Evolutionary conservation across 2,113 vertebrate genomes (phyloP).

Genomic region (Hylia prasina): DNA sequence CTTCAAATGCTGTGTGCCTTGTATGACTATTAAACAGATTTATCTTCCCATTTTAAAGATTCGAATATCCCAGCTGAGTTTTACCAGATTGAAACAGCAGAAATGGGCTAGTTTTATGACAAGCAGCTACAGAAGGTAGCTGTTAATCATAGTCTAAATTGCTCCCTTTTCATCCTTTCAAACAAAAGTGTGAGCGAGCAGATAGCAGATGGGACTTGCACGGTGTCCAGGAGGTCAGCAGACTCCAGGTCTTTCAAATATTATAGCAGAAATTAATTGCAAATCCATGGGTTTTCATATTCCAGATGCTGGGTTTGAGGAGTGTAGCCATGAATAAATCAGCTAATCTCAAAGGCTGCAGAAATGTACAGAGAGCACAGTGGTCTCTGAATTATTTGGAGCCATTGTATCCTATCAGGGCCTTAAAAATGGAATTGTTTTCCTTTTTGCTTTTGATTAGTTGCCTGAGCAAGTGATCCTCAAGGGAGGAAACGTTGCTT

Average conservation of each 20-base stretch:
- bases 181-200: not conserved
- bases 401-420: not conserved
- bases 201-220: constrained; percentile 39
- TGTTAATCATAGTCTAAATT: constrained; percentile 14
- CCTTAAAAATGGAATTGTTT: not conserved
- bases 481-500: not conserved
- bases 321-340: constrained; percentile 7
- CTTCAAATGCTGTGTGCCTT: not conserved
- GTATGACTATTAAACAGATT: not conserved
- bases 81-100: not conserved
- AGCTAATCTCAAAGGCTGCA: constrained; percentile 32
- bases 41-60: not conserved
- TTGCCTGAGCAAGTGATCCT: not conserved
- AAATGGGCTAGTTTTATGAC: not conserved
- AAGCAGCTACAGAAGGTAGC: constrained; percentile 12
- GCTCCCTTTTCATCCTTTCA: not conserved
- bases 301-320: constrained; percentile 9
- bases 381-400: not conserved
- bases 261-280: constrained; percentile 36
- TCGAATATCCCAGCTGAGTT: not conserved
- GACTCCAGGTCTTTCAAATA: constrained; percentile 15
- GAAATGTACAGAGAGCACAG: not conserved
- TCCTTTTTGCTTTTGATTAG: not conserved
- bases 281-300: constrained; percentile 10
- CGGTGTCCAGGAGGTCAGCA: constrained; percentile 29